These are phyloP conservation scores for Parus major DNA, from an alignment of 2,113 vertebrate species.

Conservation along the genomic window DNA sequence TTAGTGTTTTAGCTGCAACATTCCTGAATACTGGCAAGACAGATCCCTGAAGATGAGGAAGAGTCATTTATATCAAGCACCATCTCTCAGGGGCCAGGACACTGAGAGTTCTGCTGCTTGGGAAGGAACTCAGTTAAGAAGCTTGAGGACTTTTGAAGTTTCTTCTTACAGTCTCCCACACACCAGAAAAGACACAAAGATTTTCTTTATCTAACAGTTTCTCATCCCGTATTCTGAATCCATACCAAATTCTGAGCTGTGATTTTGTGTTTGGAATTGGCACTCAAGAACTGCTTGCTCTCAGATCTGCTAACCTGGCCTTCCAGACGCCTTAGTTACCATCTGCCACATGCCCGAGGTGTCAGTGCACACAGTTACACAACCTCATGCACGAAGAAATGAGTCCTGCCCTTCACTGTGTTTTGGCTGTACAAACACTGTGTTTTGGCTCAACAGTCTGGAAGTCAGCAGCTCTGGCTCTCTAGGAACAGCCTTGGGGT, in stretches of 20 bases:
- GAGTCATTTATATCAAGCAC: not conserved
- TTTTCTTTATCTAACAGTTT: not conserved
- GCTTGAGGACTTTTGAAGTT: not conserved
- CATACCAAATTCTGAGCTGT: not conserved
- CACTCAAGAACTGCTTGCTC: not conserved
- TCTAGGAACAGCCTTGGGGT: not conserved
- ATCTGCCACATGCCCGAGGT: not conserved
- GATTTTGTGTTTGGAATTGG: not conserved
- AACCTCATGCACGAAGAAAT: accelerated
- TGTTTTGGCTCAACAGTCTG: not conserved
- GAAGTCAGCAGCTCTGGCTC: not conserved
- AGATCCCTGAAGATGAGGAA: not conserved
- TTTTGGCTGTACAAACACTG: not conserved
- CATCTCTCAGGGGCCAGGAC: not conserved
- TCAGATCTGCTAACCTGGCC: not conserved
- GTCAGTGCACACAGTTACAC: not conserved
- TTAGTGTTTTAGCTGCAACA: not conserved
- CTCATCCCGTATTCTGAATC: not conserved
- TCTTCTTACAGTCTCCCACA: not conserved
- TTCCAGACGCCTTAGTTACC: not conserved
- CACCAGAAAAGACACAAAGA: not conserved
- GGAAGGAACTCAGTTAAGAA: not conserved
- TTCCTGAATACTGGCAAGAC: not conserved
- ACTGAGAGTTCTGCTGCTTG: not conserved
- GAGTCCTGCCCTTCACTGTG: not conserved